Evolutionary conservation across 1,140 invertebrate genomes (phyloP), one percentile per base, ranked within the genome.

Genomic region (Drosophila rufa): DNA sequence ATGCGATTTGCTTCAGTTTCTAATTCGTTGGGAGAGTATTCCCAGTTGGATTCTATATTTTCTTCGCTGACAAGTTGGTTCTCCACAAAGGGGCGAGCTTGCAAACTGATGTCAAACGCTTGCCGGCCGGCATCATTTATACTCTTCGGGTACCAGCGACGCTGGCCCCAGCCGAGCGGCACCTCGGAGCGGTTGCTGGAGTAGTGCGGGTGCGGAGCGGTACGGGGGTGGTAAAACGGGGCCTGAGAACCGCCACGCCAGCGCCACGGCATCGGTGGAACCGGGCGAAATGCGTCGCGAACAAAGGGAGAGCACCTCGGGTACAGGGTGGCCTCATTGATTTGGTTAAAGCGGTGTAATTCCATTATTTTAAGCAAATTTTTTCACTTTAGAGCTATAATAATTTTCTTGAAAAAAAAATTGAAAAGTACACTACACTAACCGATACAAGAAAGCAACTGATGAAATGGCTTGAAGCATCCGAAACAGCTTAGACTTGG

Each of bases 91-190:
- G 57, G 40, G 50, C 42, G 43, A 70, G 67, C 64, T 62, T 48
- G 48, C 36, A 25, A 57, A 81, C 82, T 79, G 75, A 70, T 82
- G 70, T 55, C 47, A 73, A 33, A 47, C 51, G 50, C 43, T 82
- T 12, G 75, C 79, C 82, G 75, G 82, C 83, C 70, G 82, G 82
- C 82, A 87, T 51, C 76, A 82, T 86, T 87, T 86, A 86, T 86
- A 86, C 60, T 38, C 38, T 51, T 22, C 38, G 66, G 9, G 53
- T n/a, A 11, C 33, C 33, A 8, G 4, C 50, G 25, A 11, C 25
- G 19, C 17, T 22, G 51, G 45, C 69, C 30, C 38, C 67, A 17
- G 51, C 53, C 19, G 58, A 48, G 74, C 25, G 46, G 25, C 8
- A 33, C 11, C 36, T 55, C 33, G 27, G 27, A 30, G 5, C 27